phyloP scores from a whole-genome alignment of 2,888 invertebrate species.

The Nebria salina region DNA sequence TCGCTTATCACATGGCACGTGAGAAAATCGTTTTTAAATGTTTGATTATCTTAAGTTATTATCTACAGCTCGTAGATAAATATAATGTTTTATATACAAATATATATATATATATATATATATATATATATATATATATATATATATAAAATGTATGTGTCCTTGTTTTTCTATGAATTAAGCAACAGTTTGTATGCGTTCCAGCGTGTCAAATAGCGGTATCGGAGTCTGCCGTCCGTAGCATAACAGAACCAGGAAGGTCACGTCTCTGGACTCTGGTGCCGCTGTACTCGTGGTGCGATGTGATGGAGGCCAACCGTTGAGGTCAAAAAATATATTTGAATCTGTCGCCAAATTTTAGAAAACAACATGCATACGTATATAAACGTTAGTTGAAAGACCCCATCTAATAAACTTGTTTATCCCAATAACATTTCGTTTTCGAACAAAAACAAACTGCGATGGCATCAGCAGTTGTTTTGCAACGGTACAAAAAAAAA shows the following conservation, averaged over 20 bases:
- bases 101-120: no score
- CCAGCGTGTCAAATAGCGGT: conserved; percentile 1
- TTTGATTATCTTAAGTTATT: no score
- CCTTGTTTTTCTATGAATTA: not conserved
- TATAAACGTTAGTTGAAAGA: not conserved
- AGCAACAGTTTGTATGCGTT: not conserved
- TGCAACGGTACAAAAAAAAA: no score
- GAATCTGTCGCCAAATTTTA: not conserved
- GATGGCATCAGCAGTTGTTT: not conserved
- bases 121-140: no score
- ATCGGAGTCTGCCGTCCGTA: not conserved
- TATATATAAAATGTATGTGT: not conserved
- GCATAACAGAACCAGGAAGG: not conserved
- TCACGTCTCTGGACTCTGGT: not conserved
- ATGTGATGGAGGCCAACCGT: not conserved
- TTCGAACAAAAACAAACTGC: not conserved
- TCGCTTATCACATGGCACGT: no score
- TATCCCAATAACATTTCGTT: not conserved
- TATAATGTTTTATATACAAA: no score
- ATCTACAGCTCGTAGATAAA: no score
- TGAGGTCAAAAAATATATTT: not conserved
- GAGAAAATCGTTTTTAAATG: no score
- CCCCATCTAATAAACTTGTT: not conserved
- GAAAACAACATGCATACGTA: not conserved
- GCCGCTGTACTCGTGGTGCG: not conserved